Percentiles rank a stretch among this genome's conserved stretches.
phyloP scores from a whole-genome alignment of 2,797 vertebrate species.

The Menidia menidia region DNA sequence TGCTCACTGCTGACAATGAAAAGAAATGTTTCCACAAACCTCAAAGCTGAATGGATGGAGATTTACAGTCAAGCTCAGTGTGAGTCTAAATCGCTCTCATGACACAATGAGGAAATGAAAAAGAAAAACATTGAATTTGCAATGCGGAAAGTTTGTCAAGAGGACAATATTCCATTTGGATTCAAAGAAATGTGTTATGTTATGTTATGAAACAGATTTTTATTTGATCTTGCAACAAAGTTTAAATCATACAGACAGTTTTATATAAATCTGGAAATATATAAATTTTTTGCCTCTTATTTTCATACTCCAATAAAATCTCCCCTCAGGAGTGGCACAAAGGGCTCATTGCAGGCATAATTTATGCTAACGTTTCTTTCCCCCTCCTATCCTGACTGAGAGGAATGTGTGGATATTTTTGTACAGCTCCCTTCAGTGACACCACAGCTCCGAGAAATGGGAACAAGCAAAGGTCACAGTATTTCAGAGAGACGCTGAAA shows the following conservation, averaged over 20 bases:
- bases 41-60: constrained; percentile 35
- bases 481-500: constrained; percentile 33
- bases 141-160: constrained; percentile 7
- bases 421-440: constrained; percentile 37
- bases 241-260: constrained; percentile 26
- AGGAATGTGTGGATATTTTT: constrained; percentile 60
- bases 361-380: constrained; percentile 53
- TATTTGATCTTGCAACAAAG: constrained; percentile 48
- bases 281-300: constrained; percentile 8
- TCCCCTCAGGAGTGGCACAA: constrained; percentile 37
- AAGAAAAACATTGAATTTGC: neutral
- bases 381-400: constrained; percentile 36
- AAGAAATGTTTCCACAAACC: constrained; percentile 24
- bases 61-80: neutral
- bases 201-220: constrained; percentile 28
- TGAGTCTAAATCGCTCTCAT: neutral
- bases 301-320: constrained; percentile 10
- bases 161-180: neutral
- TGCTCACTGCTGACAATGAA: constrained; percentile 13
- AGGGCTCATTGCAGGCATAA: constrained; percentile 29
- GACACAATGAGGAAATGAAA: neutral
- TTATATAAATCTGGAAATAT: constrained; percentile 22
- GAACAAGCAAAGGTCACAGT: constrained; percentile 34
- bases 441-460: constrained; percentile 40
- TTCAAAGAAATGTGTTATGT: constrained; percentile 9